Conservation (phyloP, 1,140 invertebrate species). For the Sitobion miscanthi region DNA sequence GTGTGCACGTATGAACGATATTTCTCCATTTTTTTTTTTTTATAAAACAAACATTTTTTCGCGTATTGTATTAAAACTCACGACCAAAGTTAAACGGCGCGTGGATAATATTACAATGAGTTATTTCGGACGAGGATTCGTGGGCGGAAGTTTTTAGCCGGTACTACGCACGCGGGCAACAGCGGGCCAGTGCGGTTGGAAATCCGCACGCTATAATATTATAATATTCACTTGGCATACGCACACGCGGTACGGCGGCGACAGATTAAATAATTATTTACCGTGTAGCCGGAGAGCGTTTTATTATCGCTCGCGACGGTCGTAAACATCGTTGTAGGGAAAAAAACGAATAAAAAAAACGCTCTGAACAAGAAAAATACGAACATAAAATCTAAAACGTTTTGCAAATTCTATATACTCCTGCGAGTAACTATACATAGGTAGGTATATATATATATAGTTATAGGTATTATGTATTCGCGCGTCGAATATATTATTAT, state of each 20-base stretch:
- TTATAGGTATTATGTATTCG: too few relatives aligned
- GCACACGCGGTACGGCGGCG: not conserved
- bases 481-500: too few relatives aligned
- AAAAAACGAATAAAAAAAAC: not conserved
- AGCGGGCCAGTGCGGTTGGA: not conserved
- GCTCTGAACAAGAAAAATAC: not conserved
- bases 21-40: not conserved
- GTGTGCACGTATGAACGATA: not conserved
- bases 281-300: not conserved
- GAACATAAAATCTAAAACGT: not conserved
- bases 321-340: not conserved
- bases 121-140: conserved; percentile 19
- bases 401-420: not conserved
- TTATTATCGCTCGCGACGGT: not conserved
- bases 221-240: conserved; percentile 16
- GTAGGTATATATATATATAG: too few relatives aligned
- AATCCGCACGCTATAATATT: not conserved
- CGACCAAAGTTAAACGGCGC: not conserved
- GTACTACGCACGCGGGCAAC: not conserved
- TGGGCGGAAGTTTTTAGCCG: conserved; percentile 17
- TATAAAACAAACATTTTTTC: not conserved
- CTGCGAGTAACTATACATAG: too few relatives aligned
- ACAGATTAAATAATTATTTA: conserved; percentile 36
- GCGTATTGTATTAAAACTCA: not conserved
- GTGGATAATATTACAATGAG: conserved; percentile 26